Evolutionary conservation across 1,140 invertebrate species (phyloP), one percentile per base, ranked within the genome.

Genomic region (Muscidifurax raptorellus): DNA sequence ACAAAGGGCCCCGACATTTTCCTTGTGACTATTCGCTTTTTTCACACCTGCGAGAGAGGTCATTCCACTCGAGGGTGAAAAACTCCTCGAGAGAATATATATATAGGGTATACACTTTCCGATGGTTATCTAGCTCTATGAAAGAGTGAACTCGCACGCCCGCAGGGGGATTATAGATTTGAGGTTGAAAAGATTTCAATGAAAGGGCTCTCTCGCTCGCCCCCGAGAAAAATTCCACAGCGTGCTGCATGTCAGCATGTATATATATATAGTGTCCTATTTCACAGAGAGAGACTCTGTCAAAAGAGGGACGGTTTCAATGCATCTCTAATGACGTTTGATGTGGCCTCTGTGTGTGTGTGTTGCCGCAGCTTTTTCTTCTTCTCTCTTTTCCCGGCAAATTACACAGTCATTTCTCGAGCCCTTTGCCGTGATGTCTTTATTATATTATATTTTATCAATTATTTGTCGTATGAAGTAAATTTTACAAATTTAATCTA

Each of bases 101-200:
- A 64, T 6, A 3, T 18, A 13, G 4, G 36, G 36, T 40, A 40
- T 40, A 40, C 44, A 47, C 44, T 4, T 52, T 25, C 6, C 66
- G 66, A 30, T 27, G 66, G 66, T 18, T 59, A 59, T 59, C 66
- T 69, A 5, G 47, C n/a, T 47, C 44, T 76, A 10, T 18, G 27
- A 69, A 30, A 30, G 30, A 36, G 22, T 22, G 32, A 74, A 27
- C 40, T 52, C 40, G 28, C 25, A 25, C 22, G 28, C 4, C 40
- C 36, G 12, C 74, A 25, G 25, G n/a, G 44, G 74, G 74, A 76
- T 76, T 76, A 76, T 40, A n/a, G 40, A 36, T 52, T 40, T 25
- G 74, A 15, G 40, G n/a, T 7, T 44, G 44, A 52, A 52, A 76
- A 76, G 74, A 52, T 76, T 44, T 76, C 74, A 76, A 76, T 76